Evolutionary conservation across 2,888 invertebrate genomes (phyloP).

Genomic region (Lymantria dispar): DNA sequence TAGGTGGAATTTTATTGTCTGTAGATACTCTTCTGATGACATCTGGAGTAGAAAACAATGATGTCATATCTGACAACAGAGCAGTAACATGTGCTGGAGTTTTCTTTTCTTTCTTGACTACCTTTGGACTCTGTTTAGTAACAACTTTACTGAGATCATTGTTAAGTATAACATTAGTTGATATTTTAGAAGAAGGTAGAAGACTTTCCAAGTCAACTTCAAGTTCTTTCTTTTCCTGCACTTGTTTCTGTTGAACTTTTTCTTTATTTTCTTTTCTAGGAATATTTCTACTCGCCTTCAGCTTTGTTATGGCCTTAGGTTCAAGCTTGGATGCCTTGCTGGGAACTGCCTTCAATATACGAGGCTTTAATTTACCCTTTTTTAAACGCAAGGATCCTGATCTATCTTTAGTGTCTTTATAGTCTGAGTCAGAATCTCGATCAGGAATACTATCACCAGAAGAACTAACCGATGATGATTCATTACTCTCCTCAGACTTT

Average conservation of each 20-base stretch:
- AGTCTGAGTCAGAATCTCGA: slow-evolving; percentile 84
- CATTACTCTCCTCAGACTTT: slow-evolving; percentile 74
- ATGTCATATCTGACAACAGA: slow-evolving; percentile 84
- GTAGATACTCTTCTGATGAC: slow-evolving; percentile 87
- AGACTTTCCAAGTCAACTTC: slow-evolving; percentile 52
- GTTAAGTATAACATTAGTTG: slow-evolving; percentile 25
- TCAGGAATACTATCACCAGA: slow-evolving; percentile 82
- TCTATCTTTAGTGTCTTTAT: slow-evolving; percentile 74
- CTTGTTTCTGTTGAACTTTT: slow-evolving; percentile 54
- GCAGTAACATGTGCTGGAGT: slow-evolving; percentile 82
- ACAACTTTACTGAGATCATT: slow-evolving; percentile 62
- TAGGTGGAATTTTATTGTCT: slow-evolving; percentile 70
- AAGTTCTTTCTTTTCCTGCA: slow-evolving; percentile 49
- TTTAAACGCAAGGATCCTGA: slow-evolving; percentile 52
- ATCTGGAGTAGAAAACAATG: slow-evolving; percentile 90
- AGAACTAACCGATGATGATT: slow-evolving; percentile 74
- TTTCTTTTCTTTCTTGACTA: slow-evolving; percentile 79
- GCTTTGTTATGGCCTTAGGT: slow-evolving; percentile 53
- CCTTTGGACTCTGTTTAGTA: slow-evolving; percentile 66
- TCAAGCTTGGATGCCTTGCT: slow-evolving; percentile 54
- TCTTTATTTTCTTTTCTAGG: slow-evolving; percentile 64
- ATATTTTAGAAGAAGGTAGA: slow-evolving; percentile 45
- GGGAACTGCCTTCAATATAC: slow-evolving; percentile 58
- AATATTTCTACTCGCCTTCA: slow-evolving; percentile 54
- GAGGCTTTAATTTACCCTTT: slow-evolving; percentile 62